Conservation (phyloP, 2,888 invertebrate genomes). For the Elegia similella region DNA sequence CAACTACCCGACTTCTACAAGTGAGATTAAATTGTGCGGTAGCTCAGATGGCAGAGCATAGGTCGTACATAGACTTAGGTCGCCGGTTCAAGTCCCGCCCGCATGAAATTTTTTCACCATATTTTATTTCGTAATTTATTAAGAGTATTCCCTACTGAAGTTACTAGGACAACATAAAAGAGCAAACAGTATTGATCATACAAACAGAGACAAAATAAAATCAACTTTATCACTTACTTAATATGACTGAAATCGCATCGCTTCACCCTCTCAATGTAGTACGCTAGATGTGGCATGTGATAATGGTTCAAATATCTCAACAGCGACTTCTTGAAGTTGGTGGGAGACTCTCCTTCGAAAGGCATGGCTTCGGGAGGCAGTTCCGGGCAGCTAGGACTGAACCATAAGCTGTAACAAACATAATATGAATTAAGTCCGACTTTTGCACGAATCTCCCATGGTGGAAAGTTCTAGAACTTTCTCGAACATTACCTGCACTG, state of each 20-base stretch:
- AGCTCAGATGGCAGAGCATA: too few species aligned
- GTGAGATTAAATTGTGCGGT: too few species aligned
- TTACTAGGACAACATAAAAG: background rate
- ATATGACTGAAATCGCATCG: constrained; percentile 91
- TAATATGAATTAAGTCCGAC: background rate
- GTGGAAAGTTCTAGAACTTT: too few species aligned
- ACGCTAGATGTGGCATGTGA: constrained; percentile 83
- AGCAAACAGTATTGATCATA: background rate
- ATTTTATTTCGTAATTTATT: too few species aligned
- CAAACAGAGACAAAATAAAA: background rate
- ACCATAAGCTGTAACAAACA: constrained; percentile 86
- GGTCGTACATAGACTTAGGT: too few species aligned
- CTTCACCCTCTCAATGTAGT: constrained; percentile 88
- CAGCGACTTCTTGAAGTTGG: constrained; percentile 90
- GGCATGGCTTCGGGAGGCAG: constrained; percentile 78
- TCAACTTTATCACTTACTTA: constrained; percentile 80
- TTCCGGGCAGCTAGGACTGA: constrained; percentile 89
- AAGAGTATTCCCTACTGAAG: too few species aligned
- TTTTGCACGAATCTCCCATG: too few species aligned
- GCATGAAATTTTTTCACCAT: too few species aligned
- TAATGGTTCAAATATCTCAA: constrained; percentile 90
- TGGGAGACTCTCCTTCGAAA: constrained; percentile 89
- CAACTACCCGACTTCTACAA: too few species aligned
- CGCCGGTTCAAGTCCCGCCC: too few species aligned
- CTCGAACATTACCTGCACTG: too few species aligned